A percentile compares a stretch with the other conserved stretches of the same genome.
These are phyloP conservation scores for Xenopus tropicalis DNA, from an alignment of 2,113 vertebrate genomes.

Conservation along the genomic window DNA sequence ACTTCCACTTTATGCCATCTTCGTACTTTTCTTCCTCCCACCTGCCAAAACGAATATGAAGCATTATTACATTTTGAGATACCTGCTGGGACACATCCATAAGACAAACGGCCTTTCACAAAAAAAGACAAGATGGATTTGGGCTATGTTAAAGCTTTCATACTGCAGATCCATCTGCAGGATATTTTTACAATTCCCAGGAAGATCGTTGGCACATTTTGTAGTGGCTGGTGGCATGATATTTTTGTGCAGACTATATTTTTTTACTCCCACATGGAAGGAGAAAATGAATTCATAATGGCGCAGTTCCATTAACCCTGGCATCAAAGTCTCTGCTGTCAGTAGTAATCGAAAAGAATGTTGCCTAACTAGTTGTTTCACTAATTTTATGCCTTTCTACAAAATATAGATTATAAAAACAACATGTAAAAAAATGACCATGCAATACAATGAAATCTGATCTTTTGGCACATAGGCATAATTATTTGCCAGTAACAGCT, in stretches of 20 bases:
- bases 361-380: too few species aligned
- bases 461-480: too few species aligned
- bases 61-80: conserved; percentile 31
- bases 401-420: too few species aligned
- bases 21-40: conserved; percentile 73
- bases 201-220: conserved; percentile 9
- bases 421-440: too few species aligned
- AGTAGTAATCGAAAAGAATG: not conserved
- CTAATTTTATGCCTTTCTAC: too few species aligned
- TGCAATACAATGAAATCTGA: too few species aligned
- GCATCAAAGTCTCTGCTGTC: not conserved
- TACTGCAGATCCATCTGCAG: conserved; percentile 9
- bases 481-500: too few species aligned
- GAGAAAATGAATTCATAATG: not conserved
- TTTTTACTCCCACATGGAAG: conserved; percentile 10
- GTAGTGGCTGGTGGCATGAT: conserved; percentile 1
- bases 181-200: conserved; percentile 26
- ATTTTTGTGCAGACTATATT: not conserved
- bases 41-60: conserved; percentile 52
- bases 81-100: conserved; percentile 5
- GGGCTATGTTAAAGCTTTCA: conserved; percentile 13
- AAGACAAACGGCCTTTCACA: conserved; percentile 19
- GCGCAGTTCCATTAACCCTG: conserved; percentile 9
- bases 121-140: conserved; percentile 9
- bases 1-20: conserved; percentile 68